Base-by-base conservation (phyloP, 2,113 vertebrate genomes). In the Proteles cristata region DNA sequence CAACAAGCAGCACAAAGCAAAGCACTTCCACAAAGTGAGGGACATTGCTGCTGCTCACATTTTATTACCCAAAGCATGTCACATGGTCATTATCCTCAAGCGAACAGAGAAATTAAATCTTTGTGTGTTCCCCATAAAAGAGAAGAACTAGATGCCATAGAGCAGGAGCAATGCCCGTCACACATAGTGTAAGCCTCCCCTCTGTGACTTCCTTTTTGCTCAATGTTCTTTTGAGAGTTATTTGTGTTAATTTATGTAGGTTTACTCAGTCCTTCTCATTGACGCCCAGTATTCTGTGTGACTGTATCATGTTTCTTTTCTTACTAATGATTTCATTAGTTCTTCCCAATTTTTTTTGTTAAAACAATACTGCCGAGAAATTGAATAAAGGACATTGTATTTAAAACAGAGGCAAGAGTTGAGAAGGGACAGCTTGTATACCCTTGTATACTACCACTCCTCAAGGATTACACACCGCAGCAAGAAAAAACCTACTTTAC, bases 321-420 rank as follows among this genome's bases (percentile, higher is more conserved):
- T 53, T 71, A 76, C 15, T 69, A 19, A 80, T 50, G 33, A 35
- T 39, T 35, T 53, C 76, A 92, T 84, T 83, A 50, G 39, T 65
- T 92, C 77, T 86, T 93, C 69, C 25, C 35, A 89, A 66, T 83
- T 94, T 93, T 94, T 93, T 76, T 50, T 74, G 2, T 58, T 86
- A 31, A 66, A 96, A 84, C 28, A 94, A 83, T 89, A 74, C 65
- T 85, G 23, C 15, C 79, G 35, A 89, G 45, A 88, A 73, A 79
- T 15, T n/a, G 48, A 79, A 33, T 33, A 31, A 50, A 48, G 45
- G 45, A 31, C 26, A 77, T 48, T 31, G 31, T 48, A 77, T 77
- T 77, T 48, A 77, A 48, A 77, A 77, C 8, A 48, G 26, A 77
- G 14, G 15, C 8, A 14, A 17, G 74, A 79, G 48, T 21, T 19